These are phyloP conservation scores for Nomada ruficornis DNA, from an alignment of 2,888 invertebrate species.

Conservation along the genomic window DNA sequence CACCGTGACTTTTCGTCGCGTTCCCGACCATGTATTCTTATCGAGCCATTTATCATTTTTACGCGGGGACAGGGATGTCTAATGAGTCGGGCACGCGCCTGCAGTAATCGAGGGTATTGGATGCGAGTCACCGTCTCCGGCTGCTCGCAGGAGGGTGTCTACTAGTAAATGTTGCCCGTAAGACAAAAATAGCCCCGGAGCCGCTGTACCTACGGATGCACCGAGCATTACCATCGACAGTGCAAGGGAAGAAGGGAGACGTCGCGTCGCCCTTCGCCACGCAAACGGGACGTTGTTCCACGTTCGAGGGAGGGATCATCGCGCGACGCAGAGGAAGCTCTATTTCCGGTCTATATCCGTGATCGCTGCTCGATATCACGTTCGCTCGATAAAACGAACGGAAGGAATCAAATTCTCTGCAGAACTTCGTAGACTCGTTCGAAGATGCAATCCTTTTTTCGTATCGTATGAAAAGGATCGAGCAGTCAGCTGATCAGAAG, in stretches of 20 bases:
- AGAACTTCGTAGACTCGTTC: too few relatives aligned
- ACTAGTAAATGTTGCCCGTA: conserved; percentile 69
- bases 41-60: conserved; percentile 46
- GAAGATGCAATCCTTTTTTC: too few relatives aligned
- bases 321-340: conserved; percentile 70
- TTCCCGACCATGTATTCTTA: conserved; percentile 30
- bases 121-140: conserved; percentile 44
- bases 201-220: conserved; percentile 61
- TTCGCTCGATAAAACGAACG: neutral
- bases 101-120: conserved; percentile 19
- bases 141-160: conserved; percentile 73
- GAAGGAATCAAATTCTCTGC: neutral
- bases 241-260: conserved; percentile 37
- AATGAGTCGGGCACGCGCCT: conserved; percentile 45
- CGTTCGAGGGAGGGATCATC: conserved; percentile 62
- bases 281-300: conserved; percentile 52
- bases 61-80: conserved; percentile 2
- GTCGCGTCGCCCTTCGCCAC: conserved; percentile 52
- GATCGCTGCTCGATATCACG: conserved; percentile 22
- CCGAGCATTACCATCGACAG: conserved; percentile 60
- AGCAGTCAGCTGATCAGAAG: conserved; percentile 29
- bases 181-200: conserved; percentile 74
- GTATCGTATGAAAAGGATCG: neutral
- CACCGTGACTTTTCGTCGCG: conserved; percentile 2
- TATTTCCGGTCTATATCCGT: conserved; percentile 75